These are phyloP conservation scores for Acrobasis consociella DNA, from an alignment of 2,888 invertebrate genomes.

Conservation along the genomic window DNA sequence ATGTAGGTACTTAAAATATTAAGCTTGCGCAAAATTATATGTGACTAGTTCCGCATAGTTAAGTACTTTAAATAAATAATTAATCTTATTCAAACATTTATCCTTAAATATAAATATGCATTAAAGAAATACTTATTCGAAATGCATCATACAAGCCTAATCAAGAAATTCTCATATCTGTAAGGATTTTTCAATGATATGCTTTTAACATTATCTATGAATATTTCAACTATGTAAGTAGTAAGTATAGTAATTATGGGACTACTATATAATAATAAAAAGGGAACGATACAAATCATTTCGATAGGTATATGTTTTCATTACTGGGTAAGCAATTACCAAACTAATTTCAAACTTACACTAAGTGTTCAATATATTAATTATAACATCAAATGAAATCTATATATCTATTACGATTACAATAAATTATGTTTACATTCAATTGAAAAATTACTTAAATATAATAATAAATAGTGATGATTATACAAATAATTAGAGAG, in stretches of 20 bases:
- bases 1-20: conserved; percentile 71
- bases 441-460: conserved; percentile 79
- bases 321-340: conserved; percentile 62
- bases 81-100: conserved; percentile 78
- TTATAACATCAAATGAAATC: conserved; percentile 79
- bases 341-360: conserved; percentile 78
- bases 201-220: conserved; percentile 66
- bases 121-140: conserved; percentile 64
- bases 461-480: conserved; percentile 79
- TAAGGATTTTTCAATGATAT: conserved; percentile 69
- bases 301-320: conserved; percentile 42
- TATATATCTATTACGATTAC: conserved; percentile 77
- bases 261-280: conserved; percentile 64
- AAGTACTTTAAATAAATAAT: conserved; percentile 82
- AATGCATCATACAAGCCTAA: conserved; percentile 74
- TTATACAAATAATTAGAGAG: conserved; percentile 79
- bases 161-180: conserved; percentile 60
- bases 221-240: conserved; percentile 70
- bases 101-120: conserved; percentile 70
- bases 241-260: conserved; percentile 40
- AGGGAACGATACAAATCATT: conserved; percentile 68
- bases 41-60: conserved; percentile 83
- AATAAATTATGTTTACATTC: conserved; percentile 77
- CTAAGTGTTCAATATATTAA: conserved; percentile 75
- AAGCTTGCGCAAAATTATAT: conserved; percentile 82